phyloP scores from a whole-genome alignment of 2,888 invertebrate species.

The Parnassius glacialis region DNA sequence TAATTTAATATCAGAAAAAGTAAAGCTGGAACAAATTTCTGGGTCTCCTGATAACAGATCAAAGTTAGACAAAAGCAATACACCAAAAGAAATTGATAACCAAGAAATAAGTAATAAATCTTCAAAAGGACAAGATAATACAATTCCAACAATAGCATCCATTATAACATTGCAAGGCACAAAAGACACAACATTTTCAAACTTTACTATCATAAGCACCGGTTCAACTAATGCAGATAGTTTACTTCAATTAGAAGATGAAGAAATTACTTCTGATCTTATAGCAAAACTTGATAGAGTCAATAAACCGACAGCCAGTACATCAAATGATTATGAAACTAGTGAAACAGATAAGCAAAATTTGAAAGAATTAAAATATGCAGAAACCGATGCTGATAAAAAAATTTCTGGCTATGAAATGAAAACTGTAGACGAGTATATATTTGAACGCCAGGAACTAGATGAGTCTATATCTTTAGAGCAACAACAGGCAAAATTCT shows the following conservation, averaged over 20 bases:
- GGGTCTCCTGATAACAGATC: neutral
- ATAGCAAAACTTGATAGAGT: constrained; percentile 33
- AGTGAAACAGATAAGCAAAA: neutral
- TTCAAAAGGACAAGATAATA: neutral
- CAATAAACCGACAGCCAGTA: constrained; percentile 26
- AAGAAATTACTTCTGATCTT: constrained; percentile 36
- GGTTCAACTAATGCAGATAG: constrained; percentile 31
- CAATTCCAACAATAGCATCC: neutral
- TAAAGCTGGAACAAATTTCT: neutral
- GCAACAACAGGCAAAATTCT: neutral
- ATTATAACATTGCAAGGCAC: constrained; percentile 3
- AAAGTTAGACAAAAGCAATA: neutral
- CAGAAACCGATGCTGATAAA: constrained; percentile 10
- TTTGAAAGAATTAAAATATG: constrained; percentile 18
- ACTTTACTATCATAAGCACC: constrained; percentile 5
- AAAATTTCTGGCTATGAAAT: constrained; percentile 13
- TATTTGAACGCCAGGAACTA: constrained; percentile 18
- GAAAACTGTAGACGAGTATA: constrained; percentile 23
- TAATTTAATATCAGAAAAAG: constrained; percentile 2
- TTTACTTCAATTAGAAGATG: constrained; percentile 37
- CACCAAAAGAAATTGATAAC: neutral
- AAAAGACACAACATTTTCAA: constrained; percentile 7
- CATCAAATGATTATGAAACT: neutral
- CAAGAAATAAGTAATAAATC: neutral
- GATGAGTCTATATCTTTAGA: constrained; percentile 9